Evolutionary conservation across 2,888 invertebrate genomes (phyloP), one percentile per base, ranked within the genome.

Genomic region (Petrolisthes cinctipes): DNA sequence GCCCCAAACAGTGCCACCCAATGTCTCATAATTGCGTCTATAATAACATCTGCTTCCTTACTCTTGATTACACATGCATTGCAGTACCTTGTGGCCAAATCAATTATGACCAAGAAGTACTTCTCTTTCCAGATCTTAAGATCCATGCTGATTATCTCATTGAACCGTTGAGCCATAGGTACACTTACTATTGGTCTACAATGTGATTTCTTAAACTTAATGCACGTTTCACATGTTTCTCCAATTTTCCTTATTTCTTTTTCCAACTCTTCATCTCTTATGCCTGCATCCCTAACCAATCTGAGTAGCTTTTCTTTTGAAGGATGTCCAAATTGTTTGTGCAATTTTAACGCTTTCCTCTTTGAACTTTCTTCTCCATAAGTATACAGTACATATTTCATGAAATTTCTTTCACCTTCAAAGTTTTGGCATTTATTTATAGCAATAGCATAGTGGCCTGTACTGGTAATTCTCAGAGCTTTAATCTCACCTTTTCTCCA

Each of bases 321-420:
- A 23, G 75, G 75, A 75, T 75, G 75, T 5, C 37, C 75, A 75
- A 37, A 75, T 75, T 75, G 37, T 75, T 75, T 75, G 37, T 75
- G 37, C 37, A 75, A 75, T 75, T 37, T 37, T 75, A 75, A 75
- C 6, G 37, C 37, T 23, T 75, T 75, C n/a, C 23, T 23, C 11
- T 75, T 75, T 4, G 75, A 23, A 51, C 11, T 75, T 23, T 75
- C 75, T 6, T 5, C 4, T 23, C 37, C 37, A 73, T 75, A 6
- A 17, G 75, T 5, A 23, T 75, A 75, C 37, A 75, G 75, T 75
- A 37, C 37, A 37, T 37, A 37, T 2, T 37, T 37, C 37, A 37
- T 37, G 37, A 37, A 37, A 37, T 37, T 37, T 37, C 37, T 37
- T 37, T 37, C 37, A 37, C 37, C 37, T 37, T 37, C 37, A 37